Conservation (phyloP, 2,113 vertebrate genomes). For the Symphodus melops region DNA sequence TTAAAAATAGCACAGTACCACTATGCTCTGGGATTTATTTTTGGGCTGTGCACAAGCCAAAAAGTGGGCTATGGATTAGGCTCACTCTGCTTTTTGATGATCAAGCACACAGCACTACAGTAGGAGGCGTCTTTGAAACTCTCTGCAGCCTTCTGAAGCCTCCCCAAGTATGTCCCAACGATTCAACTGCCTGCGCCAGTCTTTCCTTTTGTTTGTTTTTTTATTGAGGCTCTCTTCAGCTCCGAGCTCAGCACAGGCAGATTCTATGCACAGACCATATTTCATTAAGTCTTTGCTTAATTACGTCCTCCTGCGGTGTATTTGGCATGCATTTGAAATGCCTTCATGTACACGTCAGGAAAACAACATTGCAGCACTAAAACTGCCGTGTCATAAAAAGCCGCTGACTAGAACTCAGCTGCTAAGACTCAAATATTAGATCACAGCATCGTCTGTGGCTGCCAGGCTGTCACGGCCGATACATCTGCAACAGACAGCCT, state of each 20-base stretch:
- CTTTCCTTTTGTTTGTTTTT: slow-evolving; percentile 25
- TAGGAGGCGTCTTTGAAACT: slow-evolving; percentile 66
- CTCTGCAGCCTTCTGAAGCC: slow-evolving; percentile 67
- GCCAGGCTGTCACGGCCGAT: slow-evolving; percentile 39
- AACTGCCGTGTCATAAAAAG: slow-evolving; percentile 55
- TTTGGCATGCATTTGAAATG: slow-evolving; percentile 18
- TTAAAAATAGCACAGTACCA: slow-evolving; percentile 69
- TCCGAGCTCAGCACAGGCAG: slow-evolving; percentile 32
- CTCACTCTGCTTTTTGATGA: slow-evolving; percentile 72
- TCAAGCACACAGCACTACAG: slow-evolving; percentile 51
- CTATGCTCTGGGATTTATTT: slow-evolving; percentile 67
- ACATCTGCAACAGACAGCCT: slow-evolving; percentile 30
- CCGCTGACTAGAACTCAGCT: slow-evolving; percentile 40
- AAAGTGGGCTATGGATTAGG: slow-evolving; percentile 72
- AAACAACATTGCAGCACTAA: slow-evolving; percentile 35
- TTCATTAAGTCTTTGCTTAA: slow-evolving; percentile 56
- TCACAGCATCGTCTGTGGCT: slow-evolving; percentile 38
- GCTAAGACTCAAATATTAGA: slow-evolving; percentile 31
- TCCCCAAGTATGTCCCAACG: slow-evolving; percentile 49
- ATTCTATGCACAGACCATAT: slow-evolving; percentile 46
- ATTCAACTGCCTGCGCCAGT: slow-evolving; percentile 33
- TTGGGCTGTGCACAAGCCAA: slow-evolving; percentile 60
- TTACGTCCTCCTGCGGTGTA: slow-evolving; percentile 37
- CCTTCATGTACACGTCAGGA: slow-evolving; percentile 5
- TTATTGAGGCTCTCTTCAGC: slow-evolving; percentile 29